Conservation (phyloP, 2,888 invertebrate species). For the Papilio demoleus region DNA sequence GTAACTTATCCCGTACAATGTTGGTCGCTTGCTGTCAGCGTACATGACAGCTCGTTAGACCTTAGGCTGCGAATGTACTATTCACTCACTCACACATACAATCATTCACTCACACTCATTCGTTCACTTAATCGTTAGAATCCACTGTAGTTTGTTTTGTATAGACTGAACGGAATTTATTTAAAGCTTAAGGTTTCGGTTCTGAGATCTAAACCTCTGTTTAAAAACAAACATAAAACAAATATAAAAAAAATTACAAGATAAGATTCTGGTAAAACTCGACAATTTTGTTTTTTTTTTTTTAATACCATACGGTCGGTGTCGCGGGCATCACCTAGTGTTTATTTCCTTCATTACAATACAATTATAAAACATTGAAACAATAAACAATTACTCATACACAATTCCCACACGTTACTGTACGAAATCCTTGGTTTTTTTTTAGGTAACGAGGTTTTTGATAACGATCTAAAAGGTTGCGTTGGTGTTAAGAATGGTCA, state of each 20-base stretch:
- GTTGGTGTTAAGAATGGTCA: constrained; percentile 44
- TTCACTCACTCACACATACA: constrained; percentile 26
- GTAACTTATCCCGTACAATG: constrained; percentile 40
- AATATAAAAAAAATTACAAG: too few species aligned
- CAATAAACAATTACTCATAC: constrained; percentile 70
- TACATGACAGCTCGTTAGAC: constrained; percentile 51
- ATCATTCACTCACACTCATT: not conserved
- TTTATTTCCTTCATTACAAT: too few species aligned
- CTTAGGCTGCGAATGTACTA: constrained; percentile 45
- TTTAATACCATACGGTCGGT: too few species aligned
- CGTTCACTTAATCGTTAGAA: not conserved
- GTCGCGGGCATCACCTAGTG: too few species aligned
- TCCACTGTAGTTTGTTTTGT: constrained; percentile 28
- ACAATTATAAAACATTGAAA: constrained; percentile 58
- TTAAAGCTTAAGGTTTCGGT: too few species aligned
- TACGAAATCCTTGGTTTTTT: constrained; percentile 73
- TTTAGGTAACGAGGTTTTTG: constrained; percentile 62
- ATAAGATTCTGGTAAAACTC: too few species aligned
- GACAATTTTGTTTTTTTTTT: too few species aligned
- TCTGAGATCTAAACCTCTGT: too few species aligned
- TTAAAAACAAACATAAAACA: too few species aligned
- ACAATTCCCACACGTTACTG: constrained; percentile 68
- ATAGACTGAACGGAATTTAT: constrained; percentile 28
- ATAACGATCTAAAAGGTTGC: constrained; percentile 74
- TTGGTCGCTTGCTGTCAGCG: constrained; percentile 47